A percentile compares a stretch with the other conserved stretches of the same genome.
phyloP scores from a whole-genome alignment of 2,113 vertebrate species.

The Urocolius indicus region DNA sequence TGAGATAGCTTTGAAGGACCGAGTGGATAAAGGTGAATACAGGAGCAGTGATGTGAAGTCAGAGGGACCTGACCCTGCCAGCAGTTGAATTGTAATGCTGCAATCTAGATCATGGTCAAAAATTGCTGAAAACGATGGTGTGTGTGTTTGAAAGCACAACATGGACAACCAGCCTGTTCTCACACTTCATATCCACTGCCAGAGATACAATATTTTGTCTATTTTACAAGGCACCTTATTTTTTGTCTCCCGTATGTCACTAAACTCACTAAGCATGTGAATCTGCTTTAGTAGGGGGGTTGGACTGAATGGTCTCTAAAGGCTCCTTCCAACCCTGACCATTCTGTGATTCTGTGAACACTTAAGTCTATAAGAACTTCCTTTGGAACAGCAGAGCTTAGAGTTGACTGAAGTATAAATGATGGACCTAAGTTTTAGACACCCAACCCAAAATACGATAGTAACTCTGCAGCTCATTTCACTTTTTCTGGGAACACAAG shows the following conservation, averaged over 20 bases:
- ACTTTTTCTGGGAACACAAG: not conserved
- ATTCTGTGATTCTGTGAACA: too few relatives aligned
- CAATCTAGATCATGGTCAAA: not conserved
- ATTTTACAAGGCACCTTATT: not conserved
- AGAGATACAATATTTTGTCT: not conserved
- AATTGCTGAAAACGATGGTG: accelerated
- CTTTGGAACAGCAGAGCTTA: not conserved
- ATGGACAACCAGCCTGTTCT: not conserved
- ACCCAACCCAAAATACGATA: not conserved
- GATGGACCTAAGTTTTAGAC: not conserved
- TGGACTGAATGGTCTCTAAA: too few relatives aligned
- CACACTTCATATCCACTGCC: not conserved
- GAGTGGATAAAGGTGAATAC: not conserved
- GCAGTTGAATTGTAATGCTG: not conserved
- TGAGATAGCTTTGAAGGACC: not conserved
- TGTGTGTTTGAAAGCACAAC: not conserved
- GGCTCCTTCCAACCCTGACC: too few relatives aligned
- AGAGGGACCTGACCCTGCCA: not conserved
- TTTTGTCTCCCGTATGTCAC: not conserved
- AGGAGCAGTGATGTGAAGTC: not conserved
- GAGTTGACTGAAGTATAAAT: not conserved
- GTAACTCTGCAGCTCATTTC: not conserved
- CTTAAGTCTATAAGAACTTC: too few relatives aligned
- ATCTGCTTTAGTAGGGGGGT: too few relatives aligned
- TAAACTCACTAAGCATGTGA: not conserved